Evolutionary conservation across 2,888 invertebrate species (phyloP), one percentile per base, ranked within the genome.

Genomic region (Cheiracanthium punctorium): DNA sequence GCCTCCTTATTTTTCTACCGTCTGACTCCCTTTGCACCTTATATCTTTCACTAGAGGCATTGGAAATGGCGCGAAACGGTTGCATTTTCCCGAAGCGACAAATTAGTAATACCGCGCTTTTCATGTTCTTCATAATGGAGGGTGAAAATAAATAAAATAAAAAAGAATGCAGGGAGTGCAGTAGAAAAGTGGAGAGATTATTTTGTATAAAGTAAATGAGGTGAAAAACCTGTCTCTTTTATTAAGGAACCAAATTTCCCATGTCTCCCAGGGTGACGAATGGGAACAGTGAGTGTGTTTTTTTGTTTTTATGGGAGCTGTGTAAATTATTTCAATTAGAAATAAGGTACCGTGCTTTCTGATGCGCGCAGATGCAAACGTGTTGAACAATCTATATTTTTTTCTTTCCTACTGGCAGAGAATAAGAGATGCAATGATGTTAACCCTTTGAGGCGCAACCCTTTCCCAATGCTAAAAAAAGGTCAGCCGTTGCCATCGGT

Each of bases 1-100:
- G 37, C 10, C 37, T 37, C n/a, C n/a, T n/a, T 48, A 12, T 48
- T 48, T 48, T n/a, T 64, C 10, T 29, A 14, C 20, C 2, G 7
- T 30, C 48, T 33, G 10, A 20, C 58, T 14, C 37, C 28, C 30
- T 48, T 20, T 7, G 37, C 37, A 32, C 37, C 58, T 65, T 43
- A 28, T 41, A 69, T 24, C 41, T n/a, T n/a, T 37, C 12, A 30
- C 58, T 74, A n/a, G n/a, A 74, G 33, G 33, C 33, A 20, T 58
- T 52, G 73, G 73, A 75, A 75, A 75, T 75, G 65, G 37, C 37
- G 33, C 41, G 28, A 65, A 75, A 74, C 33, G 32, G 20, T 17
- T 30, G 8, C n/a, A n/a, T 48, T 41, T 58, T 58, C 24, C 4
- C 4, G 24, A 58, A 58, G 24, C 58, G 30, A 12, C 32, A 67